These are phyloP conservation scores for Chirona hameri DNA, from an alignment of 2,888 invertebrate genomes.

Conservation along the genomic window DNA sequence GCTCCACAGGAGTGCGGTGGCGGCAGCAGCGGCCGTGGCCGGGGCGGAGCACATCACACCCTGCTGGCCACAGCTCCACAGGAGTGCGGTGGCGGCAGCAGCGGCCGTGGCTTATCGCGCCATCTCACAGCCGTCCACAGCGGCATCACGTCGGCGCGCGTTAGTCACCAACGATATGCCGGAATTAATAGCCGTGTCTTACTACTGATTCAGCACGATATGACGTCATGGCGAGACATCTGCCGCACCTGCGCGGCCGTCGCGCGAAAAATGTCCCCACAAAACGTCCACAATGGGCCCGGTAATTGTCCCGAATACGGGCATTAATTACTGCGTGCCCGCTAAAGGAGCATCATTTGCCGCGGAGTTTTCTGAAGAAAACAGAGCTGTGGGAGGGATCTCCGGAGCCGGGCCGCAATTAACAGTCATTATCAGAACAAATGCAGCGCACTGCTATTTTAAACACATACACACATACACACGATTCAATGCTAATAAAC, in stretches of 20 bases:
- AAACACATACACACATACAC: background rate
- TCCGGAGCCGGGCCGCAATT: background rate
- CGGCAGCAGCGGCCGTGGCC: background rate
- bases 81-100: background rate
- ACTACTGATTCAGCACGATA: background rate
- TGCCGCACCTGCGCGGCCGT: background rate
- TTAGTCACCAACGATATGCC: background rate
- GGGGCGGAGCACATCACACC: background rate
- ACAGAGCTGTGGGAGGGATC: background rate
- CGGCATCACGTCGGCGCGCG: background rate
- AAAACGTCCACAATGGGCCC: background rate
- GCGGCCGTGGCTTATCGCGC: background rate
- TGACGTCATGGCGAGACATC: background rate
- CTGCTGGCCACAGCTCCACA: background rate
- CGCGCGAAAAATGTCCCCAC: background rate
- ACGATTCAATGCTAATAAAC: constrained; percentile 5
- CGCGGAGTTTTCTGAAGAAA: background rate
- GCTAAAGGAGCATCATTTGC: background rate
- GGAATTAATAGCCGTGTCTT: background rate
- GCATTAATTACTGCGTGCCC: background rate
- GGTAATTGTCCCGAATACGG: background rate
- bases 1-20: too few relatives aligned
- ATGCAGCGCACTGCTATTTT: background rate
- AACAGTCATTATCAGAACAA: background rate
- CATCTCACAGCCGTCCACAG: background rate